Evolutionary conservation across 2,888 invertebrate species (phyloP), one percentile per base, ranked within the genome.

Genomic region (Protodeltote pygarga): DNA sequence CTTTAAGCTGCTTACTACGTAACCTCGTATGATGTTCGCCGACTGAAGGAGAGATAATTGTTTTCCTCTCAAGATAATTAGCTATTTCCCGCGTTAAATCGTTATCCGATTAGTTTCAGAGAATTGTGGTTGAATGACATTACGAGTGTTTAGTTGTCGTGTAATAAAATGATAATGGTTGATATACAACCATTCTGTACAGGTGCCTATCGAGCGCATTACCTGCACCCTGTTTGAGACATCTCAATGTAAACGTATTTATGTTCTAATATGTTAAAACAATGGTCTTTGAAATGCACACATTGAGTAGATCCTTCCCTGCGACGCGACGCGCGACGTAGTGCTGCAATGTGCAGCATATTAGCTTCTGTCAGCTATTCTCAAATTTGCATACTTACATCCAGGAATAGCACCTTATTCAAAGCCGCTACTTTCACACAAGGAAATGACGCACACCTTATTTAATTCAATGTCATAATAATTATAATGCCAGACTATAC

Each of bases 401-500:
- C 66, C 50, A 48, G 46, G 65, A 67, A 68, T 54, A 58, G 54
- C 41, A 33, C 21, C 53, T 65, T 68, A 71, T 68, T 71, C 61
- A 70, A 65, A 67, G 55, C 40, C 33, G 51, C 47, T 65, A 61
- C 61, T 48, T 52, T 44, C 52, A 39, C 34, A 66, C 54, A 38
- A 53, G 64, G 50, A 68, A 66, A 59, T 53, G 33, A 41, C 35
- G 33, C 27, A 40, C 24, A 40, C 24, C 37, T 53, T 57, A 54
- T 58, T 66, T 58, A 59, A 38, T 54, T 55, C 47, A 61, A 38
- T 38, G 11, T 35, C 17, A 39, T 23, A 14, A 27, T 14, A 27
- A 44, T 46, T 46, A 20, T 49, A 16, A 31, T 24, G 16, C 23
- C 21, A 44, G 37, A 17, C 24, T 41, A 64, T 23, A 42, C 24